phyloP scores from a whole-genome alignment of 2,888 invertebrate genomes.

The Oxyteleia sp. region DNA sequence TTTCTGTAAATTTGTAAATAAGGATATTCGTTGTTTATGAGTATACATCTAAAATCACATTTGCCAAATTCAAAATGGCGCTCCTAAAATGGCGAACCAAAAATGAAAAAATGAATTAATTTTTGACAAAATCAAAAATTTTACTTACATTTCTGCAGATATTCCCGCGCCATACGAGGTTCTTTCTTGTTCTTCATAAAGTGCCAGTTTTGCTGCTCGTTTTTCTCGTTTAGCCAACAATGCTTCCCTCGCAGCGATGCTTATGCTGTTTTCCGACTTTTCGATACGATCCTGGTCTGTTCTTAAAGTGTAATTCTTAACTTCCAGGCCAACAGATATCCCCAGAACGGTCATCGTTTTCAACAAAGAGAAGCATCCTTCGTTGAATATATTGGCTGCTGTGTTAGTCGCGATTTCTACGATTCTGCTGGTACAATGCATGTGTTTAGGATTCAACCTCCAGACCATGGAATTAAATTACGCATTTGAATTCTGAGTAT shows the following conservation, averaged over 20 bases:
- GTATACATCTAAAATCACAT: not conserved
- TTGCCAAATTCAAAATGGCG: constrained; percentile 12
- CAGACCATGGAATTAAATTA: constrained; percentile 20
- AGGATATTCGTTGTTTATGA: not conserved
- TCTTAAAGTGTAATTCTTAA: not conserved
- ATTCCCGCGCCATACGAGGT: too few relatives aligned
- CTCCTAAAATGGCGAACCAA: constrained; percentile 2
- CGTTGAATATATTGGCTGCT: constrained; percentile 15
- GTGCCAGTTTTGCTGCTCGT: constrained; percentile 11
- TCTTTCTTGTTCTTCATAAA: constrained; percentile 17
- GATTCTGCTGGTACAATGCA: constrained; percentile 10
- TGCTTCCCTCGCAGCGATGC: constrained; percentile 1
- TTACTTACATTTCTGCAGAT: too few relatives aligned
- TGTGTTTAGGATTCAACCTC: constrained; percentile 14
- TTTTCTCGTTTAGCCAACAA: constrained; percentile 7
- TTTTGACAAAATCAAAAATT: too few relatives aligned
- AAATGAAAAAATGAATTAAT: too few relatives aligned
- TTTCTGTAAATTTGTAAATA: not conserved
- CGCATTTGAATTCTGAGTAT: too few relatives aligned
- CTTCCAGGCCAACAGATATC: constrained; percentile 20
- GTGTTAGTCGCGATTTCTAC: constrained; percentile 27
- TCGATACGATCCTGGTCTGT: constrained; percentile 13
- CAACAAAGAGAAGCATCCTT: constrained; percentile 16
- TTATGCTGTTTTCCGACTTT: constrained; percentile 18
- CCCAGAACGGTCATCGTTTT: constrained; percentile 21